phyloP scores from a whole-genome alignment of 2,113 vertebrate species.

The Cercocebus atys region DNA sequence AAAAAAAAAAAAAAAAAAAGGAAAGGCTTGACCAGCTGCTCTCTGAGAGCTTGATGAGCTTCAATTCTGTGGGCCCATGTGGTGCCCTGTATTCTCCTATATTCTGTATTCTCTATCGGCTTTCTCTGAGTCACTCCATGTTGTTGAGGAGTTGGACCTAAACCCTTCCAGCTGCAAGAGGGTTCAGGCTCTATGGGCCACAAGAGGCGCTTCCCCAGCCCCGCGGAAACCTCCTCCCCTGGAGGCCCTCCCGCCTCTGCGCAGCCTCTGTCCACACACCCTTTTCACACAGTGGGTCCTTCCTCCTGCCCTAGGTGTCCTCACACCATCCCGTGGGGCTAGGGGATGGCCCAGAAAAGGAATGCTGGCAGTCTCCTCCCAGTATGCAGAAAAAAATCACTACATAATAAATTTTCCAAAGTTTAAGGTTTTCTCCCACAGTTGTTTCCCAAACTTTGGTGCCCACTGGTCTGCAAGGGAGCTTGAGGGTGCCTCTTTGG shows the following conservation, averaged over 20 bases:
- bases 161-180: neutral
- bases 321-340: neutral
- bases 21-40: neutral
- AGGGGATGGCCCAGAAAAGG: neutral
- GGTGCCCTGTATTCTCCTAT: neutral
- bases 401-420: neutral
- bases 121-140: neutral
- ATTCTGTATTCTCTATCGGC: neutral
- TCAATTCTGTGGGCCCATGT: neutral
- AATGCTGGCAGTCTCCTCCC: neutral
- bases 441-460: neutral
- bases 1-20: neutral
- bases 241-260: neutral
- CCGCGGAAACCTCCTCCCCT: rapidly evolving
- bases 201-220: neutral
- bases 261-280: neutral
- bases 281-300: neutral
- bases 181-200: neutral
- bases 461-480: neutral
- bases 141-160: neutral
- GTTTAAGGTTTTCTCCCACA: neutral
- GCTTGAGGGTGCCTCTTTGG: neutral
- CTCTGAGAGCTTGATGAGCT: neutral
- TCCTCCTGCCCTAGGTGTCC: neutral
- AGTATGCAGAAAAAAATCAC: neutral